Evolutionary conservation across 2,113 vertebrate genomes (phyloP).

Genomic region (Dendropsophus ebraccatus): DNA sequence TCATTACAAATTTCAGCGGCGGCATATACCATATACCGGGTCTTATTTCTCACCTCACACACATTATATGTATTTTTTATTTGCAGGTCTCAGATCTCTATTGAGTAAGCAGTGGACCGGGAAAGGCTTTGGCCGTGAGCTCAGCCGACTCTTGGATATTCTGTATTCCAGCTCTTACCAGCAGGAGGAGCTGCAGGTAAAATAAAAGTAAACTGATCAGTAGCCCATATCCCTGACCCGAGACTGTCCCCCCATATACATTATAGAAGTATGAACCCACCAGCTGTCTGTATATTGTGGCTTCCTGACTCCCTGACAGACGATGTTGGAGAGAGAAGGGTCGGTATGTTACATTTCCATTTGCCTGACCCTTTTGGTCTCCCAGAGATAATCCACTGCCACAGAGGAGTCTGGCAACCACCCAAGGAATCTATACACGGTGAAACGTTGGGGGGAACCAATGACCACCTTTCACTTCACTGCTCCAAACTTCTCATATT

Average conservation of each 20-base stretch:
- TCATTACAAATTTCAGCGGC: too few species aligned
- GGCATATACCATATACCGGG: neutral
- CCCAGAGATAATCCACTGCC: too few species aligned
- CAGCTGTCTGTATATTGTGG: too few species aligned
- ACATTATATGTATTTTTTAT: conserved; percentile 18
- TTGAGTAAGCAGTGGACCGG: conserved; percentile 85
- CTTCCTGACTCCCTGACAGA: too few species aligned
- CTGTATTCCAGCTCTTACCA: conserved; percentile 66
- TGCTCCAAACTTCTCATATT: too few species aligned
- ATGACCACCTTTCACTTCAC: too few species aligned
- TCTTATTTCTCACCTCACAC: neutral
- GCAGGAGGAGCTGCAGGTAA: conserved; percentile 74
- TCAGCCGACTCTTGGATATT: conserved; percentile 78
- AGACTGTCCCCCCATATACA: neutral
- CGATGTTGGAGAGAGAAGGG: too few species aligned
- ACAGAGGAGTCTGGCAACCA: too few species aligned
- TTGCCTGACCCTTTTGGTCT: too few species aligned
- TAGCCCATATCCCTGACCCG: neutral
- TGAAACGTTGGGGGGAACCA: too few species aligned
- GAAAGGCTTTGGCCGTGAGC: conserved; percentile 83
- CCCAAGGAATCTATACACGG: too few species aligned
- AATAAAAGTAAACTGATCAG: neutral
- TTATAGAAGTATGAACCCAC: neutral
- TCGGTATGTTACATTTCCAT: too few species aligned
- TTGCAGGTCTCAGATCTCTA: conserved; percentile 81